phyloP scores from a whole-genome alignment of 1,140 invertebrate genomes.

The Cydia strobilella region DNA sequence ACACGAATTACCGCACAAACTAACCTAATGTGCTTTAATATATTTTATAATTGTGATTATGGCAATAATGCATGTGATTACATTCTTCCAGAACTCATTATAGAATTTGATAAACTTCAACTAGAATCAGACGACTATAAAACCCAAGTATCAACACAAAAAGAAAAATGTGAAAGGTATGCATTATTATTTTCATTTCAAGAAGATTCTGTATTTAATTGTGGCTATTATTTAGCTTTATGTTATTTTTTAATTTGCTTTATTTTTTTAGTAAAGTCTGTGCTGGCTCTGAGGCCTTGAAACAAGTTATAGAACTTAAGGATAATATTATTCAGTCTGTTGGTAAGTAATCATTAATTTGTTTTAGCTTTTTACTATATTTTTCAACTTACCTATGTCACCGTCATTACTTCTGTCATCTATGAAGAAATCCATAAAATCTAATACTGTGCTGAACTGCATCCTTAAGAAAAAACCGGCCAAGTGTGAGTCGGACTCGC shows the following conservation, averaged over 20 bases:
- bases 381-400: background rate
- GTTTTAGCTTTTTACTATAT: background rate
- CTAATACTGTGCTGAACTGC: too few relatives aligned
- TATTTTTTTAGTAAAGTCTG: constrained; percentile 56
- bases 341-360: constrained; percentile 47
- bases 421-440: too few relatives aligned
- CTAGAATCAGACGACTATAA: constrained; percentile 43
- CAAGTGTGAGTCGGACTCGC: too few relatives aligned
- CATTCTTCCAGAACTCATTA: constrained; percentile 51
- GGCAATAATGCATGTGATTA: constrained; percentile 23
- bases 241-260: background rate
- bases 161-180: constrained; percentile 60
- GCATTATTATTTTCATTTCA: constrained; percentile 23
- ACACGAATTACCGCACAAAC: too few relatives aligned
- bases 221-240: background rate
- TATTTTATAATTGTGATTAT: constrained; percentile 21
- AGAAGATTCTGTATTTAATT: too few relatives aligned
- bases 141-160: constrained; percentile 45
- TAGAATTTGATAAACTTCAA: constrained; percentile 49
- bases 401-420: too few relatives aligned
- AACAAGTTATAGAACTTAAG: constrained; percentile 53
- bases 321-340: constrained; percentile 54
- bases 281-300: constrained; percentile 48
- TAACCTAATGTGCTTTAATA: too few relatives aligned
- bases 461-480: too few relatives aligned